A percentile compares a stretch with the other conserved stretches of the same genome.
Evolutionary conservation across 2,888 invertebrate species (phyloP).

Genomic region (Scaptomyza parva): DNA sequence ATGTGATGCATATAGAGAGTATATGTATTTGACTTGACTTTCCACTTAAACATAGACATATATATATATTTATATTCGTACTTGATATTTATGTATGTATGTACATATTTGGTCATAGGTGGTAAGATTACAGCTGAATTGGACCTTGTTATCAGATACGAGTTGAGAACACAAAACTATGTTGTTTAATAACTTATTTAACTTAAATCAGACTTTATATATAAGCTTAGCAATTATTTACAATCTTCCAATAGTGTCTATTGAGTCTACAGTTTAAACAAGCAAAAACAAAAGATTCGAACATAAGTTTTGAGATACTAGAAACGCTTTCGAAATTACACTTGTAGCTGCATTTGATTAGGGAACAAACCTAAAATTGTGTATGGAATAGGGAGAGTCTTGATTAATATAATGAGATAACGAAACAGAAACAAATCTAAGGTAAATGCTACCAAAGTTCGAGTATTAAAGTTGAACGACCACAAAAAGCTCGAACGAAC

Average conservation of each 20-base stretch:
- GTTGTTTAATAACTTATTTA: neutral
- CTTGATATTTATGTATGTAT: slow-evolving; percentile 10
- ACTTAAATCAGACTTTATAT: slow-evolving; percentile 17
- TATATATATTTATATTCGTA: neutral
- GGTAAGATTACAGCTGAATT: slow-evolving; percentile 24
- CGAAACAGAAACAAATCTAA: neutral
- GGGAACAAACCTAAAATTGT: neutral
- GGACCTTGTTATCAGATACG: slow-evolving; percentile 18
- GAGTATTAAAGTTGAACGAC: neutral
- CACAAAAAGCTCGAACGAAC: neutral
- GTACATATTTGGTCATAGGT: slow-evolving; percentile 25
- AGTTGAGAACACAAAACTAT: slow-evolving; percentile 6
- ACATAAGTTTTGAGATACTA: neutral
- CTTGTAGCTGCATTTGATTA: neutral
- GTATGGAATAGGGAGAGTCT: neutral
- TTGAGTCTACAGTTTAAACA: neutral
- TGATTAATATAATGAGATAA: slow-evolving; percentile 4
- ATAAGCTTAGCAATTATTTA: slow-evolving; percentile 6
- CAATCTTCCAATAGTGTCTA: neutral
- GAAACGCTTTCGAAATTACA: neutral
- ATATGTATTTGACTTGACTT: slow-evolving; percentile 13
- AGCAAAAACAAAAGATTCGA: neutral
- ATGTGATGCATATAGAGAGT: neutral
- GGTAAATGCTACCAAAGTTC: slow-evolving; percentile 1
- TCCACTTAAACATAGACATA: slow-evolving; percentile 1